A percentile compares a stretch with the other conserved stretches of the same genome.
These are phyloP conservation scores for Meteorus colon DNA, from an alignment of 2,888 invertebrate species.

Conservation along the genomic window DNA sequence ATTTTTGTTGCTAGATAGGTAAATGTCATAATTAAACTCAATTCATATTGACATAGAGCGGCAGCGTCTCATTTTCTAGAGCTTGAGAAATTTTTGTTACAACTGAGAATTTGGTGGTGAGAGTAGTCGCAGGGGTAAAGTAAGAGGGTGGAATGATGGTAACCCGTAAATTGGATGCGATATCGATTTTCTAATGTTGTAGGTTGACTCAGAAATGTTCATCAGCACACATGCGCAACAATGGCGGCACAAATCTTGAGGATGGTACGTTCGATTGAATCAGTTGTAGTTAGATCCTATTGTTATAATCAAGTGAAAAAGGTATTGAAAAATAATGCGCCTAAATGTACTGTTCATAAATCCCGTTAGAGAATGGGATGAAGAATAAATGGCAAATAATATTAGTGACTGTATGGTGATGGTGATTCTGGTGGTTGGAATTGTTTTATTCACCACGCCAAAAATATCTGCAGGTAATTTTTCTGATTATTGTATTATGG, in stretches of 20 bases:
- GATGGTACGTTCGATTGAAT: conserved; percentile 2
- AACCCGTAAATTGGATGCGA: conserved; percentile 52
- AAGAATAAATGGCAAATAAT: conserved; percentile 24
- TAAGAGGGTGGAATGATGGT: conserved; percentile 35
- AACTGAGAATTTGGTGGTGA: not conserved
- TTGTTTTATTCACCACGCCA: not conserved
- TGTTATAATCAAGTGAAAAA: not conserved
- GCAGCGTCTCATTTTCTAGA: not conserved
- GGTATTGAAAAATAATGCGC: conserved; percentile 1
- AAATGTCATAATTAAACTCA: no score
- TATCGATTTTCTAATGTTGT: conserved; percentile 58
- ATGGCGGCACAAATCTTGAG: conserved; percentile 53
- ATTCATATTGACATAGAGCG: no score
- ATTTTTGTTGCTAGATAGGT: no score
- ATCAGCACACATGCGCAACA: conserved; percentile 52
- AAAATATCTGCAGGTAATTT: conserved; percentile 17
- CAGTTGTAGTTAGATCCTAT: not conserved
- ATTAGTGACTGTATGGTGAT: not conserved
- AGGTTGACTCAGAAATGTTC: conserved; percentile 50
- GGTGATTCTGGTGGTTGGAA: conserved; percentile 10
- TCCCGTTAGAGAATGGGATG: conserved; percentile 27
- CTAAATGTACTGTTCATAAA: conserved; percentile 22
- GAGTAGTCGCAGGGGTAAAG: not conserved
- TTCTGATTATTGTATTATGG: not conserved
- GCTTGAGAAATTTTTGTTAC: not conserved